A percentile compares a stretch with the other conserved stretches of the same genome.
Conservation (phyloP, 1,140 invertebrate genomes). For the Drosophila rhopaloa region DNA sequence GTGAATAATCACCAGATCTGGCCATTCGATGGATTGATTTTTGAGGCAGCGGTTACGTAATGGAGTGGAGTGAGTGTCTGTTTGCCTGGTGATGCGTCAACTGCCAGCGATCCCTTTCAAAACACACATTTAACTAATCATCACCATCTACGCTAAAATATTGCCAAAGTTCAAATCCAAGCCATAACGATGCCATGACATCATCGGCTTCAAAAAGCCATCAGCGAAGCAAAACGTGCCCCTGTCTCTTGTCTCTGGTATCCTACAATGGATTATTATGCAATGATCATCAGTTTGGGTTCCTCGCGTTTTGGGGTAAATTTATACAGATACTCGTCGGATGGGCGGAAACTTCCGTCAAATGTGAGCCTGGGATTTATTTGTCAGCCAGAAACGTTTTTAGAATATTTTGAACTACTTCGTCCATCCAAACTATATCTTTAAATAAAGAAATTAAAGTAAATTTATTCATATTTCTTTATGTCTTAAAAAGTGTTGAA, state of each 20-base stretch:
- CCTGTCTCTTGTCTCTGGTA: conserved; percentile 13
- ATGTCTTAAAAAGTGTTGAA: too few species aligned
- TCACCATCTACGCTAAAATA: conserved; percentile 48
- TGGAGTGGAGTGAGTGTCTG: conserved; percentile 5
- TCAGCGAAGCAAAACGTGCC: conserved; percentile 51
- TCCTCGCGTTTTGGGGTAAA: conserved; percentile 1
- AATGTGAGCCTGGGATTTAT: conserved; percentile 10
- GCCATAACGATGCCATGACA: conserved; percentile 45
- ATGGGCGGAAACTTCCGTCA: conserved; percentile 48
- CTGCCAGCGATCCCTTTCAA: conserved; percentile 27
- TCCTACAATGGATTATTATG: conserved; percentile 69
- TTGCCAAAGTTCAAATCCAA: conserved; percentile 61
- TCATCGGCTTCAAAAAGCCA: conserved; percentile 56
- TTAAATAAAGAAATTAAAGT: too few species aligned
- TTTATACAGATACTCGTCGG: conserved; percentile 6
- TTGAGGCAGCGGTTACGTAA: conserved; percentile 52
- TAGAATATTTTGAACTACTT: conserved; percentile 3
- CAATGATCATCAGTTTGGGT: conserved; percentile 57
- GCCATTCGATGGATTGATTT: conserved; percentile 29
- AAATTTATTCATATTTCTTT: too few species aligned
- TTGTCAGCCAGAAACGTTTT: conserved; percentile 8
- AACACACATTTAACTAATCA: conserved; percentile 63
- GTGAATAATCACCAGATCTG: conserved; percentile 56
- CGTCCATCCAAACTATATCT: too few species aligned
- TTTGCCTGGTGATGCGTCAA: conserved; percentile 41